Percentiles rank a stretch among this genome's conserved stretches.
These are phyloP conservation scores for Bursaphelenchus okinawaensis DNA, from an alignment of 2,888 invertebrate species.

Conservation along the genomic window DNA sequence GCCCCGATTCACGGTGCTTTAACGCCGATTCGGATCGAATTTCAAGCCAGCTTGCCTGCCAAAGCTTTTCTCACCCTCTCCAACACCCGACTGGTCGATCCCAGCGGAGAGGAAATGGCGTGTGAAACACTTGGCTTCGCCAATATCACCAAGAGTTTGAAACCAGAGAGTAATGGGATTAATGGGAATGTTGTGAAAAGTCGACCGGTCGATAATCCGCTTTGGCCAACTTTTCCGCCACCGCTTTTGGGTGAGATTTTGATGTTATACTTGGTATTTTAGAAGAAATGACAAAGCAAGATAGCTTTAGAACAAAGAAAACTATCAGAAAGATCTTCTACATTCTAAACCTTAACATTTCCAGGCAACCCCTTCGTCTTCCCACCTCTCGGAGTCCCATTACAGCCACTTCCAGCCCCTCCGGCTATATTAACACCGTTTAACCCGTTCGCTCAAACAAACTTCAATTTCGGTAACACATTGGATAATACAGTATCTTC, in stretches of 20 bases:
- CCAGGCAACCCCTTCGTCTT: background rate
- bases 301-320: too few relatives aligned
- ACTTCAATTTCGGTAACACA: background rate
- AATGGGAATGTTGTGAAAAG: background rate
- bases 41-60: constrained; percentile 12
- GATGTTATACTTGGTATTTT: background rate
- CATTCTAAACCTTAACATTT: background rate
- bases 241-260: constrained; percentile 9
- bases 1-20: constrained; percentile 11
- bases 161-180: background rate
- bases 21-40: constrained; percentile 1
- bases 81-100: constrained; percentile 30
- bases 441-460: too few relatives aligned
- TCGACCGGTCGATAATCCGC: background rate
- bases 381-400: background rate
- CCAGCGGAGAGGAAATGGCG: constrained; percentile 21
- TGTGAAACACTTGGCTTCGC: constrained; percentile 20
- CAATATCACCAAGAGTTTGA: background rate
- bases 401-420: background rate
- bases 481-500: background rate
- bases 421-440: background rate
- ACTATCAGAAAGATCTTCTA: too few relatives aligned
- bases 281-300: too few relatives aligned
- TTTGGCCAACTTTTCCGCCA: constrained; percentile 14
- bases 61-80: constrained; percentile 23